phyloP scores from a whole-genome alignment of 2,888 invertebrate species.

The Hesperia comma region DNA sequence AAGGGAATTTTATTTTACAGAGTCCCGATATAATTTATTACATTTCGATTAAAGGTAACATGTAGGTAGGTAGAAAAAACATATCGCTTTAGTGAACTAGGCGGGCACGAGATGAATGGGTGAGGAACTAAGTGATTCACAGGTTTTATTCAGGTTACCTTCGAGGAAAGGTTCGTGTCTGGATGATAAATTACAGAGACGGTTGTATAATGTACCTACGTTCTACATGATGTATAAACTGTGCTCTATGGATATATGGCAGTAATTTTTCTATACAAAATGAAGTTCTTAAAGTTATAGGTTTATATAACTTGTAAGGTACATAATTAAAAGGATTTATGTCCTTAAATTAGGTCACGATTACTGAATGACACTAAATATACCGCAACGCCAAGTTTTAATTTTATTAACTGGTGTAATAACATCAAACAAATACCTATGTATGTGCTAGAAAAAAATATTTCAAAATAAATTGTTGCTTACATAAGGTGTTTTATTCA shows the following conservation, averaged over 20 bases:
- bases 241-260: not conserved
- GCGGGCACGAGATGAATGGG: constrained; percentile 20
- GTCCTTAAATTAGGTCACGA: no score
- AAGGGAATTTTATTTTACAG: not conserved
- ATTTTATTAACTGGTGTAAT: no score
- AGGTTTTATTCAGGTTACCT: constrained; percentile 26
- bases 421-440: no score
- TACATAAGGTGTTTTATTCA: no score
- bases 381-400: no score
- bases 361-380: no score
- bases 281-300: no score
- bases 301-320: no score
- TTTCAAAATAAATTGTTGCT: no score
- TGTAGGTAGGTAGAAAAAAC: constrained; percentile 22
- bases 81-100: constrained; percentile 17
- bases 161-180: constrained; percentile 16
- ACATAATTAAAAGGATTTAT: no score
- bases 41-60: constrained; percentile 12
- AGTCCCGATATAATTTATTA: constrained; percentile 5
- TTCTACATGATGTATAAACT: not conserved
- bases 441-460: no score
- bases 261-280: not conserved
- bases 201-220: constrained; percentile 10
- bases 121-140: constrained; percentile 31
- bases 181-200: constrained; percentile 24